Conservation (phyloP, 30 jellyfish, hydroid and myxozoan species). For the Turritopsis rubra region DNA sequence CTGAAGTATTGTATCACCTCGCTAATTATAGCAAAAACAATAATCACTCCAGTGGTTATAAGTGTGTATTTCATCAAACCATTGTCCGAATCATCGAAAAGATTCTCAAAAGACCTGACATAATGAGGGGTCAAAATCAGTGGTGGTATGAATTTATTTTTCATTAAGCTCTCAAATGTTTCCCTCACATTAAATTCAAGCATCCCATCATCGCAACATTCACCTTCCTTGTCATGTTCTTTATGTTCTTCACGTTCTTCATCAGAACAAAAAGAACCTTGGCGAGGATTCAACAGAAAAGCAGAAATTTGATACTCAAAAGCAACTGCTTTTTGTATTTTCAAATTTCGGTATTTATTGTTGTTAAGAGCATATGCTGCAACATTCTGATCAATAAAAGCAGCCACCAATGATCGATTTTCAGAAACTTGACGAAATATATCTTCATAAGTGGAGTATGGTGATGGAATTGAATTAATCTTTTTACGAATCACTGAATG, state of each 20-base stretch:
- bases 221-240: too few species aligned
- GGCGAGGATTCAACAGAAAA: neutral
- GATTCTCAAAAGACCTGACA: neutral
- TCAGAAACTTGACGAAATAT: neutral
- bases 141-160: neutral
- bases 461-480: neutral
- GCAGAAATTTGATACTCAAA: neutral
- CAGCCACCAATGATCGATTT: neutral
- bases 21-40: neutral
- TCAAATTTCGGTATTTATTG: neutral
- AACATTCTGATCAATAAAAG: conserved; percentile 10
- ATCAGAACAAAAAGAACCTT: neutral
- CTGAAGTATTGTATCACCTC: neutral
- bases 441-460: neutral
- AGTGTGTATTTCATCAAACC: neutral
- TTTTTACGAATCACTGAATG: neutral
- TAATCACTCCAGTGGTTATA: neutral
- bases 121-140: neutral
- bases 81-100: neutral
- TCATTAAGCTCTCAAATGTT: neutral
- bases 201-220: neutral
- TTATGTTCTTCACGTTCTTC: too few species aligned
- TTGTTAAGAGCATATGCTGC: conserved; percentile 5
- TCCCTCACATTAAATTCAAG: neutral
- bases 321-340: neutral